Percentiles rank a stretch among this genome's conserved stretches.
phyloP scores from a whole-genome alignment of 2,113 vertebrate species.

The Pomatostomus ruficeps region DNA sequence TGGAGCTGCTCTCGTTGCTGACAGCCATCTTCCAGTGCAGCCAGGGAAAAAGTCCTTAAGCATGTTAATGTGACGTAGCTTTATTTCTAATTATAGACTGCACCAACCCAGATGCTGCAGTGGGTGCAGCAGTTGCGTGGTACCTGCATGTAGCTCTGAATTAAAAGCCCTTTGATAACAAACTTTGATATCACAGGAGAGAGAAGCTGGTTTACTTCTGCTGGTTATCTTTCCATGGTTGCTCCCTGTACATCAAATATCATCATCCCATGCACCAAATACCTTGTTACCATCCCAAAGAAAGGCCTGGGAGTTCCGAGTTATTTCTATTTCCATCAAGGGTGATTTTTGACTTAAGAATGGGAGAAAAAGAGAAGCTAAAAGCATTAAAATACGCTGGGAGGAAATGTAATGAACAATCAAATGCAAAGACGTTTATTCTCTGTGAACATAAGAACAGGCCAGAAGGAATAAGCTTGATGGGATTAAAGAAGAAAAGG shows the following conservation, averaged over 20 bases:
- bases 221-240: background rate
- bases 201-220: background rate
- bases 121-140: background rate
- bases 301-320: background rate
- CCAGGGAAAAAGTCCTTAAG: no score
- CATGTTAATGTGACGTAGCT: background rate
- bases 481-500: background rate
- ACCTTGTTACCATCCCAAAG: background rate
- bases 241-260: no score
- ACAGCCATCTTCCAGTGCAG: background rate
- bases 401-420: background rate
- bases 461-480: background rate
- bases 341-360: background rate
- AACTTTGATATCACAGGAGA: background rate
- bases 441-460: background rate
- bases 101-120: background rate
- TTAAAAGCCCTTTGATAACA: background rate
- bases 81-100: background rate
- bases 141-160: accelerated
- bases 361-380: background rate
- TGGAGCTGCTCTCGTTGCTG: background rate
- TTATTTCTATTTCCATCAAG: background rate
- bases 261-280: accelerated
- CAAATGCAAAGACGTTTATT: background rate
- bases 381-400: background rate